These are phyloP conservation scores for Athene noctua DNA, from an alignment of 2,113 vertebrate genomes.

Conservation along the genomic window DNA sequence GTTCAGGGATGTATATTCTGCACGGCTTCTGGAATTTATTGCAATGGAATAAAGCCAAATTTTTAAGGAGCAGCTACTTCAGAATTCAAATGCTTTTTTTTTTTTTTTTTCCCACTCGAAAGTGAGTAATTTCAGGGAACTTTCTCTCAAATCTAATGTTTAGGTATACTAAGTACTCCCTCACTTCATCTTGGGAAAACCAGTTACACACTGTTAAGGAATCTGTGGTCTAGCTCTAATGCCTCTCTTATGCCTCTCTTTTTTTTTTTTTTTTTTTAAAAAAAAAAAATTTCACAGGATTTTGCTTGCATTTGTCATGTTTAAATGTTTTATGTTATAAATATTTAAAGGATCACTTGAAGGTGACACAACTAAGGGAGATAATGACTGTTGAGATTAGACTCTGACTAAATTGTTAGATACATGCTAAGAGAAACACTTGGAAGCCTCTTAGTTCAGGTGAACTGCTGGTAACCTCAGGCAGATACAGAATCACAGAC, in stretches of 20 bases:
- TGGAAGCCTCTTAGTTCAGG: background rate
- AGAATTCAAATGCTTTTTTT: background rate
- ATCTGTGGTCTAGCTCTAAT: background rate
- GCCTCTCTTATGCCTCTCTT: too few relatives aligned
- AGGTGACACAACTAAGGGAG: background rate
- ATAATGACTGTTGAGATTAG: background rate
- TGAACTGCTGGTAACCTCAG: background rate
- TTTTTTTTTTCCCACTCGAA: background rate
- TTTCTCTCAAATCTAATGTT: background rate
- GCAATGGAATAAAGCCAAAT: background rate
- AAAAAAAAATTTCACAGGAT: background rate
- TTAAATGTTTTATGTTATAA: background rate
- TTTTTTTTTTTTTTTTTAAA: background rate
- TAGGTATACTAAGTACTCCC: background rate
- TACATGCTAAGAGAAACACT: background rate
- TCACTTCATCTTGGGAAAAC: background rate
- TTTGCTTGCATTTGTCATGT: background rate
- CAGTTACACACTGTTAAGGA: background rate
- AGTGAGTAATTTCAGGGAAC: background rate
- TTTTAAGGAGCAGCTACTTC: background rate
- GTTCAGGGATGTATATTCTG: background rate
- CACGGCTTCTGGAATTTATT: background rate
- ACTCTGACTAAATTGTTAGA: background rate
- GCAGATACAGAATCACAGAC: background rate
- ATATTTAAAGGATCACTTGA: background rate